These are phyloP conservation scores for Hepsetus odoe DNA, from an alignment of 2,113 vertebrate species.

Conservation along the genomic window DNA sequence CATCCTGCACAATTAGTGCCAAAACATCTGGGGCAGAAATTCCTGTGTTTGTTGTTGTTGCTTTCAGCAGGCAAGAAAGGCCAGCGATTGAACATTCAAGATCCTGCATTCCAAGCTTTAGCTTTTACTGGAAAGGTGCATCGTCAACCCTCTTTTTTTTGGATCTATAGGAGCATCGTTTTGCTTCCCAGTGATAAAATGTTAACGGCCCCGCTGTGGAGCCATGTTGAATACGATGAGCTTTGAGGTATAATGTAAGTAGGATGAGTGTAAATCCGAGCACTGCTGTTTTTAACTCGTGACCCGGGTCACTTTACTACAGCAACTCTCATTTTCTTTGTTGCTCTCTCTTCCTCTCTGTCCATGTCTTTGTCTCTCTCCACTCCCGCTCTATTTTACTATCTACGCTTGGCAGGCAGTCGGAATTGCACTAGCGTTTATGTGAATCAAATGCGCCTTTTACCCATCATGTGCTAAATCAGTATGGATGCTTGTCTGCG, in stretches of 20 bases:
- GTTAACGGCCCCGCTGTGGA: neutral
- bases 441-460: conserved; percentile 22
- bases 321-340: neutral
- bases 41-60: neutral
- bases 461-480: neutral
- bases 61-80: neutral
- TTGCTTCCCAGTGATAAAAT: neutral
- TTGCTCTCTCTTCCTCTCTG: neutral
- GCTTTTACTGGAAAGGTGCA: neutral
- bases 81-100: neutral
- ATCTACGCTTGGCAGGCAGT: neutral
- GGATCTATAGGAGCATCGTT: neutral
- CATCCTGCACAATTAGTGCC: neutral
- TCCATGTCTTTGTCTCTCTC: neutral
- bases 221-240: neutral
- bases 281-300: neutral
- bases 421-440: conserved; percentile 7
- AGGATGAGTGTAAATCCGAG: conserved; percentile 14
- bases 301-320: neutral
- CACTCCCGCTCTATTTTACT: neutral
- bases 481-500: neutral
- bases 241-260: neutral
- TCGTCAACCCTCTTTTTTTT: neutral
- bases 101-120: neutral
- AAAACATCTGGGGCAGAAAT: neutral